Evolutionary conservation across 2,113 vertebrate genomes (phyloP).

Genomic region (Dicentrarchus labrax): DNA sequence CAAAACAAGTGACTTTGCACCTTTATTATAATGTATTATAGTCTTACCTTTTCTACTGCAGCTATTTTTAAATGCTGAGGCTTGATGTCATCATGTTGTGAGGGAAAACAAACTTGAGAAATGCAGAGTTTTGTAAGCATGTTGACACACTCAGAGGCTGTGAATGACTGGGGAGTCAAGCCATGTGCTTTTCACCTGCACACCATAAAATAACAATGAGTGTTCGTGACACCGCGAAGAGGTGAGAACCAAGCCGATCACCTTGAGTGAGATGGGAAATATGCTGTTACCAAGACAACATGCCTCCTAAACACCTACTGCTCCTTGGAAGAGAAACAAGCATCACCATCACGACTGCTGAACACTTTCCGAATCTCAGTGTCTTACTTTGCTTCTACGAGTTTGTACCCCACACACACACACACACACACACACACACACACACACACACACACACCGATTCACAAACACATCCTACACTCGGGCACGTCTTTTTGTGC

Average conservation of each 20-base stretch:
- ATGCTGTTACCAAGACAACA: conserved; percentile 69
- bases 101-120: conserved; percentile 1
- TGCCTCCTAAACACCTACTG: conserved; percentile 46
- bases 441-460: neutral
- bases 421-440: conserved; percentile 10
- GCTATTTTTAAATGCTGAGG: neutral
- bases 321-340: conserved; percentile 7
- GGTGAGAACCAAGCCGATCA: conserved; percentile 46
- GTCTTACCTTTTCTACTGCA: neutral
- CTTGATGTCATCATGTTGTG: neutral
- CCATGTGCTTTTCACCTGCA: neutral
- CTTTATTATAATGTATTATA: neutral
- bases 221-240: conserved; percentile 35
- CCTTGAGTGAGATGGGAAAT: conserved; percentile 54
- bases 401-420: neutral
- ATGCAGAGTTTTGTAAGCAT: neutral
- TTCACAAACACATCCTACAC: neutral
- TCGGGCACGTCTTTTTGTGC: neutral
- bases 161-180: neutral
- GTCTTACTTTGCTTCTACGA: conserved; percentile 9
- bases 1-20: neutral
- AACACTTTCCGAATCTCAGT: neutral
- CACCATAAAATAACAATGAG: conserved; percentile 27
- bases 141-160: neutral
- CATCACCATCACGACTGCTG: conserved; percentile 14